phyloP scores from a whole-genome alignment of 2,888 invertebrate genomes.

The Zaprionus bogoriensis region DNA sequence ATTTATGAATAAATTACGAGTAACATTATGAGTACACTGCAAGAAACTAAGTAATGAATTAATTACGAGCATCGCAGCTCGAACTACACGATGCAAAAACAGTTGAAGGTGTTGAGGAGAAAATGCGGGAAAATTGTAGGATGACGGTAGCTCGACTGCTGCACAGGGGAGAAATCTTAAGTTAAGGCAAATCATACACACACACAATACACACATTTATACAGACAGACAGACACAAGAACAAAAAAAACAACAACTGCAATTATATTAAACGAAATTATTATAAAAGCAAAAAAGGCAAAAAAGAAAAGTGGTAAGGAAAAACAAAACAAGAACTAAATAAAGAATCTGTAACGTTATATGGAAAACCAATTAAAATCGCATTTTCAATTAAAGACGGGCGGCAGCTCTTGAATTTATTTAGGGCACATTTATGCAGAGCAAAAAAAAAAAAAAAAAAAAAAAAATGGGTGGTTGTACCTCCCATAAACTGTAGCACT shows the following conservation, averaged over 20 bases:
- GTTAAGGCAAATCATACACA: slow-evolving; percentile 63
- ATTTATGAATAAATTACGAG: slow-evolving; percentile 70
- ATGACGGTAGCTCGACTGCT: slow-evolving; percentile 14
- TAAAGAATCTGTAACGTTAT: slow-evolving; percentile 82
- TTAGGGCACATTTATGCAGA: slow-evolving; percentile 14
- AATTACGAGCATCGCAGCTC: slow-evolving; percentile 33
- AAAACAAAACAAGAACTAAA: slow-evolving; percentile 62
- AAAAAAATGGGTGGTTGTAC: too few relatives aligned
- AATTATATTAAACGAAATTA: slow-evolving; percentile 72
- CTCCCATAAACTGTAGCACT: slow-evolving; percentile 28
- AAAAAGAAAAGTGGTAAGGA: slow-evolving; percentile 53
- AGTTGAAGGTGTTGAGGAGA: slow-evolving; percentile 36
- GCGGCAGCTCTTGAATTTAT: background rate
- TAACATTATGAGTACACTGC: slow-evolving; percentile 53
- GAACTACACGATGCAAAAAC: slow-evolving; percentile 31
- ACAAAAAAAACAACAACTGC: slow-evolving; percentile 60
- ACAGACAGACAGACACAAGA: slow-evolving; percentile 44
- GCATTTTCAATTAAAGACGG: slow-evolving; percentile 18
- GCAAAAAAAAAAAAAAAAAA: slow-evolving; percentile 5
- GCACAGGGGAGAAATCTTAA: slow-evolving; percentile 51
- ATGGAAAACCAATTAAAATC: slow-evolving; percentile 73
- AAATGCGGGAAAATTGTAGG: slow-evolving; percentile 40
- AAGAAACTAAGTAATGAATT: slow-evolving; percentile 46
- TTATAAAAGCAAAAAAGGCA: slow-evolving; percentile 61
- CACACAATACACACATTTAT: slow-evolving; percentile 41